These are phyloP conservation scores for Martes martes DNA, from an alignment of 2,113 vertebrate genomes.

Conservation along the genomic window DNA sequence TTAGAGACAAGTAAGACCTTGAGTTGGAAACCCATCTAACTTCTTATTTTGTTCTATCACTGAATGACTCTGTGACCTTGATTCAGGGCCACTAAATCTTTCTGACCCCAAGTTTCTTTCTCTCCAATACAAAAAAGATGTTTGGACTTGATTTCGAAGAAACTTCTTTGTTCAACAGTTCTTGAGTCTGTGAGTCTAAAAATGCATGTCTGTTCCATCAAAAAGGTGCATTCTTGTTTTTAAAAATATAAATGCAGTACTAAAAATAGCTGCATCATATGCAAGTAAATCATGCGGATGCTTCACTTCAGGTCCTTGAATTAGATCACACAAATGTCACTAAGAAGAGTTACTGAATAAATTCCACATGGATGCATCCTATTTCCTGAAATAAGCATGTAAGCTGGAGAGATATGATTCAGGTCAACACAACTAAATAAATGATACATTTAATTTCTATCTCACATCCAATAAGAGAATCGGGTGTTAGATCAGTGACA, in stretches of 20 bases:
- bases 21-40: neutral
- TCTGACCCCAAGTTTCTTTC: neutral
- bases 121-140: conserved; percentile 16
- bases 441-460: conserved; percentile 42
- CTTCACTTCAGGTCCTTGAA: conserved; percentile 52
- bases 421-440: conserved; percentile 39
- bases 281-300: conserved; percentile 48
- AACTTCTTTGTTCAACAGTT: conserved; percentile 27
- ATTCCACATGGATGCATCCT: conserved; percentile 24
- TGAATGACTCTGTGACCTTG: neutral
- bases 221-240: conserved; percentile 46
- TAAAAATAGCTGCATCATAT: conserved; percentile 61
- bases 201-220: conserved; percentile 19
- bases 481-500: conserved; percentile 34
- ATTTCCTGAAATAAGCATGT: conserved; percentile 51
- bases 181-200: conserved; percentile 36
- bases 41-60: neutral
- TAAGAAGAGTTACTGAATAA: conserved; percentile 42
- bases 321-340: conserved; percentile 60
- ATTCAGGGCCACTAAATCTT: neutral
- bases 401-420: conserved; percentile 34
- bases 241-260: conserved; percentile 57
- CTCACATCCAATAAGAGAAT: conserved; percentile 43
- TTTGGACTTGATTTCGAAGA: conserved; percentile 21
- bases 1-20: neutral